phyloP scores from a whole-genome alignment of 1,140 invertebrate species.

The Rhyzopertha dominica region DNA sequence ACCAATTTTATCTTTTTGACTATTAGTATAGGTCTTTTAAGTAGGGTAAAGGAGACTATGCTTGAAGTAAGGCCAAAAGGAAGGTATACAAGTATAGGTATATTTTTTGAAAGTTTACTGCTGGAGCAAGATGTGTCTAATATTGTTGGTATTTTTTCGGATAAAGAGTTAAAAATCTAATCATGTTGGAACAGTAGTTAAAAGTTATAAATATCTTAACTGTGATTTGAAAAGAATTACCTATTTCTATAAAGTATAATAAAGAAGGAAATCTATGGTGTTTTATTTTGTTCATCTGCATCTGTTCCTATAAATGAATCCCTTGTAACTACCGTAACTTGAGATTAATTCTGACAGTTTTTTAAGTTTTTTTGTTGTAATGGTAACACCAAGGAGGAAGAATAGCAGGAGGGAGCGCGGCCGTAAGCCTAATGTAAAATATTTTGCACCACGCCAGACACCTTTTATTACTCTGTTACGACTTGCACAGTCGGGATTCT shows the following conservation, averaged over 20 bases:
- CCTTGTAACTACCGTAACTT: too few relatives aligned
- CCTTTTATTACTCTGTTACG: too few relatives aligned
- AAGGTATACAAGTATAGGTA: background rate
- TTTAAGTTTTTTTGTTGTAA: too few relatives aligned
- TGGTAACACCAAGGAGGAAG: too few relatives aligned
- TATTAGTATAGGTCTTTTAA: background rate
- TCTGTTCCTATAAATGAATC: slow-evolving; percentile 32
- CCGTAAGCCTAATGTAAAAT: too few relatives aligned
- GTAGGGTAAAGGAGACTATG: background rate
- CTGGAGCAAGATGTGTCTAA: background rate
- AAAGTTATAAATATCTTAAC: slow-evolving; percentile 29
- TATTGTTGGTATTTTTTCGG: slow-evolving; percentile 9
- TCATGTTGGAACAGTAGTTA: slow-evolving; percentile 11
- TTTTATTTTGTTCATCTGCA: too few relatives aligned
- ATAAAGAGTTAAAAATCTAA: slow-evolving; percentile 11
- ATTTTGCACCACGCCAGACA: too few relatives aligned
- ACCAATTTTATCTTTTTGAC: background rate
- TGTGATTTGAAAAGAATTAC: slow-evolving; percentile 31
- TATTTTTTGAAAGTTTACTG: background rate
- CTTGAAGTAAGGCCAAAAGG: background rate
- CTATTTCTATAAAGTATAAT: slow-evolving; percentile 25
- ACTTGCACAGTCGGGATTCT: too few relatives aligned
- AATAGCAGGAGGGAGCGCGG: too few relatives aligned
- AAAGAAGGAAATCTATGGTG: too few relatives aligned
- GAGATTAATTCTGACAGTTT: too few relatives aligned